Evolutionary conservation across 2,888 invertebrate genomes (phyloP), one percentile per base, ranked within the genome.

Genomic region (Leptothorax acervorum): DNA sequence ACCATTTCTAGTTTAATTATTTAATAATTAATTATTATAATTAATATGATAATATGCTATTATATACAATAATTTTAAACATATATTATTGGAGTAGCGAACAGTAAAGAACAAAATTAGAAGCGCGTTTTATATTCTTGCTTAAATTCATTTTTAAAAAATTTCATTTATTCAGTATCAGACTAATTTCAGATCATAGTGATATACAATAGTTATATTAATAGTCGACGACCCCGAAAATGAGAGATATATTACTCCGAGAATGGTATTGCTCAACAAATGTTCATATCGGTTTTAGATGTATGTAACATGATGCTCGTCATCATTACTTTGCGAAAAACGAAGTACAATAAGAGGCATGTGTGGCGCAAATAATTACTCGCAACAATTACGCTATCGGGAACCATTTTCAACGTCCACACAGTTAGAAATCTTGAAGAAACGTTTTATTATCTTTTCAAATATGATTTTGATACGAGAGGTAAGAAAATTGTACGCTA

Each of bases 321-420:
- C 79, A 81, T 60, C 23, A 18, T 81, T 71, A 73, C 60, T 81
- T 28, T 9, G 71, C 45, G 11, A 73, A 81, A 81, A 73, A 28
- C 11, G 0, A 48, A 39, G 6, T 3, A 23, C 4, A 60, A 68
- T 68, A 35, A 51, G 18, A 48, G 23, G 4, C 2, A 12, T 2
- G 18, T 39, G 11, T 79, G 45, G 42, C 1, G 79, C 73, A 79
- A 62, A 63, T 65, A 53, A 73, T 73, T 79, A 48, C 31, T 71
- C 18, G 28, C n/a, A n/a, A 35, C 28, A 18, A 60, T 71, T 39
- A 79, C 15, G 12, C 8, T 28, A 18, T 31, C 5, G 18, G 18
- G 28, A 9, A 76, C 4, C 5, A 78, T 78, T 68, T 39, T 23
- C 9, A 35, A 35, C 35, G 9, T 15, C n/a, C 5, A 9, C 15